Conservation (phyloP, 2,113 vertebrate genomes). For the Otocyon megalotis region DNA sequence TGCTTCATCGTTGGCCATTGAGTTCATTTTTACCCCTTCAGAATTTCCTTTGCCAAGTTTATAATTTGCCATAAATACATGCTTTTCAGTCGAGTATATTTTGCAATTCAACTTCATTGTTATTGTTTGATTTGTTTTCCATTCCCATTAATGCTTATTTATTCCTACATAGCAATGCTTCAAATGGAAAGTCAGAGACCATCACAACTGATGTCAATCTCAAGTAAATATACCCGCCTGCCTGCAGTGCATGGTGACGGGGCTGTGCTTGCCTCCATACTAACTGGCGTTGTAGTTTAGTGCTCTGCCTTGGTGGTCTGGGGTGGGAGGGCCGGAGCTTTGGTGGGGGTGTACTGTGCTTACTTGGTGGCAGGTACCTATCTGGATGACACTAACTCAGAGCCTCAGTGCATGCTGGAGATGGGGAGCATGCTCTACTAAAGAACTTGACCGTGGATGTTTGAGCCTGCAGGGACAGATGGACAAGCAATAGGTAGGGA, state of each 20-base stretch:
- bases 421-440: slow-evolving; percentile 78
- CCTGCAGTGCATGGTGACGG: slow-evolving; percentile 92
- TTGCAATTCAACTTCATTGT: slow-evolving; percentile 29
- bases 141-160: slow-evolving; percentile 86
- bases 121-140: slow-evolving; percentile 55
- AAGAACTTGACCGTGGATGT: background rate
- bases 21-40: background rate
- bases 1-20: background rate
- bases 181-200: slow-evolving; percentile 90
- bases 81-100: background rate
- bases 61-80: background rate
- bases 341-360: background rate
- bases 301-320: background rate
- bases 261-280: slow-evolving; percentile 88
- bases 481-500: background rate
- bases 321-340: background rate
- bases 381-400: slow-evolving; percentile 70
- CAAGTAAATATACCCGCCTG: slow-evolving; percentile 94
- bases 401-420: slow-evolving; percentile 74
- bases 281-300: slow-evolving; percentile 76
- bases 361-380: slow-evolving; percentile 49
- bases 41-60: background rate
- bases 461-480: background rate
- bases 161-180: slow-evolving; percentile 90
- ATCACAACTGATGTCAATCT: slow-evolving; percentile 91